Conservation (phyloP, 2,113 vertebrate species). For the Aix galericulata region DNA sequence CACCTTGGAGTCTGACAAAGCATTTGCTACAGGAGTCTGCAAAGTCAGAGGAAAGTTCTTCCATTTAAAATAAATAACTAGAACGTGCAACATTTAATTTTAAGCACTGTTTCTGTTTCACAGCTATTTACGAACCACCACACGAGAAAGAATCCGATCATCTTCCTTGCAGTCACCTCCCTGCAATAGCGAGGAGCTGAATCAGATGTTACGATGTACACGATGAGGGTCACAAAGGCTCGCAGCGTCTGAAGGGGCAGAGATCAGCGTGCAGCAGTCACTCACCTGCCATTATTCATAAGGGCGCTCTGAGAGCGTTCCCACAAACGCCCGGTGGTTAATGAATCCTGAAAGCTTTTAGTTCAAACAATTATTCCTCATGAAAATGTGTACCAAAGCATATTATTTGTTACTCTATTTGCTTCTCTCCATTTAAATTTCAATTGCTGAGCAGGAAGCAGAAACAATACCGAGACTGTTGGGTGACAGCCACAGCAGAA, state of each 20-base stretch:
- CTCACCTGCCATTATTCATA: conserved; percentile 56
- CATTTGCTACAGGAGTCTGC: not conserved
- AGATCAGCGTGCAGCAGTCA: conserved; percentile 30
- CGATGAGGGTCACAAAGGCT: conserved; percentile 22
- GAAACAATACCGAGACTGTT: conserved; percentile 38
- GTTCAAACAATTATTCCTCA: conserved; percentile 61
- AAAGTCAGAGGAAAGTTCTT: not conserved
- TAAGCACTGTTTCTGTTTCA: not conserved
- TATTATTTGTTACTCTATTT: conserved; percentile 59
- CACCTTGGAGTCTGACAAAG: not conserved
- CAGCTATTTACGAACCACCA: not conserved
- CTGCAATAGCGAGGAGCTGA: not conserved
- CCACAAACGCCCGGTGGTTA: not conserved
- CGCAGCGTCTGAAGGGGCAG: conserved; percentile 37
- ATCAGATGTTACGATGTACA: not conserved
- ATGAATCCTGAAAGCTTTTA: conserved; percentile 63
- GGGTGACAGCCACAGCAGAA: conserved; percentile 10
- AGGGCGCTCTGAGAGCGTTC: conserved; percentile 7
- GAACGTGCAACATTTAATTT: not conserved
- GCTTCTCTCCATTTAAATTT: conserved; percentile 49
- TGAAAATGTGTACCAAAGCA: conserved; percentile 52
- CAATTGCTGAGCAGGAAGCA: conserved; percentile 27
- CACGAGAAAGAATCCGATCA: not conserved
- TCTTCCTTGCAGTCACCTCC: not conserved
- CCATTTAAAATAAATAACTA: not conserved